phyloP scores from a whole-genome alignment of 2,888 invertebrate species.

The Gymnocheta viridis region DNA sequence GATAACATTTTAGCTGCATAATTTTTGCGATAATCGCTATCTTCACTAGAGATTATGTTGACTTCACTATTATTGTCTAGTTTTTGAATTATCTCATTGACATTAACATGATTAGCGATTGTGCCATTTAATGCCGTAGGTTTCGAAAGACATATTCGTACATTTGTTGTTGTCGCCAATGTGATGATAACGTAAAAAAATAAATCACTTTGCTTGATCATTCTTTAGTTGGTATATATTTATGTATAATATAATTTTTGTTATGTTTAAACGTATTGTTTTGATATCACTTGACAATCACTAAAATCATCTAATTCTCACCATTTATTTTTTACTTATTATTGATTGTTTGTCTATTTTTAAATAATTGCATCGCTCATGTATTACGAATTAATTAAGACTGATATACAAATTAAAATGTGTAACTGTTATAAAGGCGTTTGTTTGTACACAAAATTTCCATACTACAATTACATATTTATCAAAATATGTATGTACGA shows the following conservation, averaged over 20 bases:
- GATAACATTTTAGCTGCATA: slow-evolving; percentile 76
- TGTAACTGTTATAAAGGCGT: slow-evolving; percentile 21
- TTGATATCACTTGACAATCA: not conserved
- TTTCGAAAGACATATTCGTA: slow-evolving; percentile 47
- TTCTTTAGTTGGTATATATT: not conserved
- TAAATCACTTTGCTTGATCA: slow-evolving; percentile 24
- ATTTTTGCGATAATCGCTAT: slow-evolving; percentile 62
- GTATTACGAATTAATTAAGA: slow-evolving; percentile 26
- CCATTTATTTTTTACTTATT: not conserved
- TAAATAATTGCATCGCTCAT: slow-evolving; percentile 2
- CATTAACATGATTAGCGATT: not conserved
- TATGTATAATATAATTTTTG: not conserved
- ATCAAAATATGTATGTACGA: not conserved
- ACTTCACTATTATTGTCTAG: not conserved
- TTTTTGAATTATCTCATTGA: slow-evolving; percentile 4
- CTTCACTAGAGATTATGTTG: slow-evolving; percentile 41
- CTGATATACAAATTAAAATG: slow-evolving; percentile 18
- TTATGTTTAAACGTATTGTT: not conserved
- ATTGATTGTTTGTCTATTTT: not conserved
- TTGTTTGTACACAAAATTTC: slow-evolving; percentile 38
- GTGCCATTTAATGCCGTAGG: slow-evolving; percentile 10
- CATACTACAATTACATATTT: slow-evolving; percentile 6
- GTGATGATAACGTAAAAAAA: slow-evolving; percentile 7
- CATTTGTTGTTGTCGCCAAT: slow-evolving; percentile 19
- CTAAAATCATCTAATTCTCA: slow-evolving; percentile 1